Evolutionary conservation across 2,888 invertebrate species (phyloP).

Genomic region (Slavum lentiscoides): DNA sequence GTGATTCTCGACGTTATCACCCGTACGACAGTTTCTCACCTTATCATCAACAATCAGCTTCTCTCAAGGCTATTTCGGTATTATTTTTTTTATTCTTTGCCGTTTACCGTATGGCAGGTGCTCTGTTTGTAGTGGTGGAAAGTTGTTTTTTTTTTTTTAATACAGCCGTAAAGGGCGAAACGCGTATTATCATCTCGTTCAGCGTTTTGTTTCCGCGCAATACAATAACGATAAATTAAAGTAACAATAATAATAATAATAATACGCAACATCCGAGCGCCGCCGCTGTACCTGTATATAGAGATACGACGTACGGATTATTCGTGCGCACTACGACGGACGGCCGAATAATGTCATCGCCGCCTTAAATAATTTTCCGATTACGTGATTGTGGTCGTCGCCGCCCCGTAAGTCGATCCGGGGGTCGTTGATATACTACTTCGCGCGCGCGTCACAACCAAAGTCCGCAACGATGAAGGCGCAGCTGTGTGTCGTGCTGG

Average conservation of each 20-base stretch:
- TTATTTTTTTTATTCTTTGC: too few relatives aligned
- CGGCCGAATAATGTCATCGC: neutral
- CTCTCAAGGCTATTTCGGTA: neutral
- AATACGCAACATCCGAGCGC: constrained; percentile 2
- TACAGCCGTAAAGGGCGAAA: too few relatives aligned
- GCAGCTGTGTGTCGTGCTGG: neutral
- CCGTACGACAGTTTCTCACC: neutral
- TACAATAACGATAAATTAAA: neutral
- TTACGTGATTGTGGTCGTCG: neutral
- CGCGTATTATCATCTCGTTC: too few relatives aligned
- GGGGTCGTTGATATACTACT: neutral
- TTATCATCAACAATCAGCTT: neutral
- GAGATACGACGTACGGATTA: neutral
- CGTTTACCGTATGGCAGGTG: too few relatives aligned
- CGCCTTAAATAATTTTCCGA: neutral
- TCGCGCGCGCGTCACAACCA: too few relatives aligned
- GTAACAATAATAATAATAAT: neutral
- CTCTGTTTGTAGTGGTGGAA: too few relatives aligned
- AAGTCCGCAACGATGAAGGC: neutral
- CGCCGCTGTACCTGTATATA: neutral
- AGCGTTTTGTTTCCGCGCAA: neutral
- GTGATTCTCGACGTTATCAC: constrained; percentile 10
- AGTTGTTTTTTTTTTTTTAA: too few relatives aligned
- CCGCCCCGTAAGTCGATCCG: neutral
- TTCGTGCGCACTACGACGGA: neutral